Percentiles rank a stretch among this genome's conserved stretches.
phyloP scores from a whole-genome alignment of 2,888 invertebrate species.

The Ariolimax columbianus region DNA sequence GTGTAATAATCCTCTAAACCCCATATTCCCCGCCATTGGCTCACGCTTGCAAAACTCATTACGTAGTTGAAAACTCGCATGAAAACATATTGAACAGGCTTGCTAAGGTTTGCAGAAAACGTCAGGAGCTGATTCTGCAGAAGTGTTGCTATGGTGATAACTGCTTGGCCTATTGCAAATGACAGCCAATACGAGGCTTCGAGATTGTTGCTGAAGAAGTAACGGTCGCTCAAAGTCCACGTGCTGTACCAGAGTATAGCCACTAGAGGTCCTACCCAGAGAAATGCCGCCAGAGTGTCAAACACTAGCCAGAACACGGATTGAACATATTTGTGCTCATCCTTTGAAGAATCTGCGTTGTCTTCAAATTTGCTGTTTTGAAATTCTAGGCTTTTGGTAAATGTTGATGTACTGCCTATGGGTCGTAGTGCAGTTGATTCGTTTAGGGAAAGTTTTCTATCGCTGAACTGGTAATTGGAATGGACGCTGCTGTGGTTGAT shows the following conservation, averaged over 20 bases:
- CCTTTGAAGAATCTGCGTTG: background rate
- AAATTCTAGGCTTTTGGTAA: background rate
- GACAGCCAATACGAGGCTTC: constrained; percentile 24
- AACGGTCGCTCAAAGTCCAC: constrained; percentile 19
- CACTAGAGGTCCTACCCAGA: constrained; percentile 34
- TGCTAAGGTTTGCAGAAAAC: background rate
- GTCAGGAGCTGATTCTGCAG: background rate
- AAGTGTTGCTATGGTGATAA: constrained; percentile 1
- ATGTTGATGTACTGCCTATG: background rate
- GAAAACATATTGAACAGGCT: background rate
- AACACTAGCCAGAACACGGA: background rate
- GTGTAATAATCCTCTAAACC: constrained; percentile 30
- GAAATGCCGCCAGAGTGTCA: background rate
- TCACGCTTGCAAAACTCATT: background rate
- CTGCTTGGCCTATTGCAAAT: background rate
- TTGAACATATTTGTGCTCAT: background rate
- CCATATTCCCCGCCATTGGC: constrained; percentile 34
- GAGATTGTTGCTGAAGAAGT: background rate
- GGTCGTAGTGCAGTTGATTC: background rate
- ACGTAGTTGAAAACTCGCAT: constrained; percentile 29
- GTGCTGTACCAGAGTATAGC: constrained; percentile 26
- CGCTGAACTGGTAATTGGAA: background rate
- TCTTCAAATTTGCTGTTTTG: background rate
- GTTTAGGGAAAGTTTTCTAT: background rate
- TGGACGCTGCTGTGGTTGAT: background rate